Evolutionary conservation across 2,113 vertebrate genomes (phyloP).

Genomic region (Engraulis encrasicolus): DNA sequence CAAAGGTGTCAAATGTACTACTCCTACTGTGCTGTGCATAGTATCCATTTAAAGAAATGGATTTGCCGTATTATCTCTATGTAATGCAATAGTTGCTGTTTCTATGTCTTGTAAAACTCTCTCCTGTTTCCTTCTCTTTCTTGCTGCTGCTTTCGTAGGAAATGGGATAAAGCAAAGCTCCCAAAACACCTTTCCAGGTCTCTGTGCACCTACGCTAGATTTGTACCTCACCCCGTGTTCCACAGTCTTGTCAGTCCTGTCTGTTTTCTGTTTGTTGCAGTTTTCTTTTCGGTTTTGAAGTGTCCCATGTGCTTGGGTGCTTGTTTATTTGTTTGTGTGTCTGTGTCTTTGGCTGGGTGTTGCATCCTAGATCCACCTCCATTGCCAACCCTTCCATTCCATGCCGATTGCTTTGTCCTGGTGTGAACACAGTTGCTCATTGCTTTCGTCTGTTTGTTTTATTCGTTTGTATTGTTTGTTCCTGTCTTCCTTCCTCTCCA

Average conservation of each 20-base stretch:
- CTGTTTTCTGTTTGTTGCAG: background rate
- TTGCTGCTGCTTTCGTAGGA: constrained; percentile 64
- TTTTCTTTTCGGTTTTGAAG: constrained; percentile 18
- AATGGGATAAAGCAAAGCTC: constrained; percentile 68
- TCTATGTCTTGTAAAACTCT: background rate
- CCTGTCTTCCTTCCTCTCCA: too few relatives aligned
- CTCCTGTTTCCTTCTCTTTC: constrained; percentile 36
- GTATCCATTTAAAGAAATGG: too few relatives aligned
- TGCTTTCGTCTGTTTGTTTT: too few relatives aligned
- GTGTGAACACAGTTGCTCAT: background rate
- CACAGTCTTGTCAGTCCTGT: background rate
- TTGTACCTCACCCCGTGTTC: constrained; percentile 41
- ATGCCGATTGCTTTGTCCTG: background rate
- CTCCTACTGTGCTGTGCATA: too few relatives aligned
- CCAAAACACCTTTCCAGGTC: constrained; percentile 75
- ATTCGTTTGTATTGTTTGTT: constrained; percentile 11
- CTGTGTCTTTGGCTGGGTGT: background rate
- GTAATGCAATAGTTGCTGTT: background rate
- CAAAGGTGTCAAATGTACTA: too few relatives aligned
- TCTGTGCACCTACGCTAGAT: constrained; percentile 52
- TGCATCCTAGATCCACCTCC: background rate
- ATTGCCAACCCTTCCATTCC: background rate
- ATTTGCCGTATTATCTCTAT: too few relatives aligned
- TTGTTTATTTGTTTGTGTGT: background rate
- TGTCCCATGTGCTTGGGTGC: constrained; percentile 11